A percentile compares a stretch with the other conserved stretches of the same genome.
Conservation (phyloP, 2,888 invertebrate species). For the Melinopterus prodromus region DNA sequence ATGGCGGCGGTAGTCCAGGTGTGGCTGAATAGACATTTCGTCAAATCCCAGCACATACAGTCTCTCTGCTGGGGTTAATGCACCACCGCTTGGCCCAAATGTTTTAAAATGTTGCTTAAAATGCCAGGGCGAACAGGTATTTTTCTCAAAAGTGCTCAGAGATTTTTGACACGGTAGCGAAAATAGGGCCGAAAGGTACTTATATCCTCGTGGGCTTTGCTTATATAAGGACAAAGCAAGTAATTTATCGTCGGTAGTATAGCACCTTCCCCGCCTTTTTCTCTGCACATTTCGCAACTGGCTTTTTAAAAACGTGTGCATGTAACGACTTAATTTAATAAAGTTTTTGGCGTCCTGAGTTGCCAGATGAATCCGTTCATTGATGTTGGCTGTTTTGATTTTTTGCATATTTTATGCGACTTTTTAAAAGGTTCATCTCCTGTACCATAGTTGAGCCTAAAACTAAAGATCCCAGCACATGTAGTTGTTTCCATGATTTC, state of each 20-base stretch:
- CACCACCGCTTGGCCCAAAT: slow-evolving; percentile 37
- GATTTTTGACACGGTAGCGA: slow-evolving; percentile 39
- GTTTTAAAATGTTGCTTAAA: slow-evolving; percentile 32
- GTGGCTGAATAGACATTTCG: slow-evolving; percentile 40
- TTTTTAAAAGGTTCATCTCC: too few relatives aligned
- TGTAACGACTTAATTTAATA: too few relatives aligned
- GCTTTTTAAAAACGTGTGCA: not conserved
- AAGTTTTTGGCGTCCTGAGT: too few relatives aligned
- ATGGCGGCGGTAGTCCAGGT: slow-evolving; percentile 34
- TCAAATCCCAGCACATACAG: slow-evolving; percentile 38
- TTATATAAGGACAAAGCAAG: slow-evolving; percentile 40
- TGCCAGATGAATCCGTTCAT: too few relatives aligned
- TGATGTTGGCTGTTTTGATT: too few relatives aligned
- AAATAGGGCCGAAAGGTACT: slow-evolving; percentile 39
- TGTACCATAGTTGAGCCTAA: not conserved
- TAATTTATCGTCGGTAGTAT: slow-evolving; percentile 39
- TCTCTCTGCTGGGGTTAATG: slow-evolving; percentile 24
- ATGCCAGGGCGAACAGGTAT: slow-evolving; percentile 39
- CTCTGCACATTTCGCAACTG: slow-evolving; percentile 36
- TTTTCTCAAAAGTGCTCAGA: slow-evolving; percentile 36
- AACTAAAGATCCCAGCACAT: not conserved
- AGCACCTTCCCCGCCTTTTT: slow-evolving; percentile 38
- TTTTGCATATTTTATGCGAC: too few relatives aligned
- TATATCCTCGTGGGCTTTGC: slow-evolving; percentile 34
- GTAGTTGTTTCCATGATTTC: too few relatives aligned